These are phyloP conservation scores for Seladonia tumulorum DNA, from an alignment of 2,888 invertebrate genomes.

Conservation along the genomic window DNA sequence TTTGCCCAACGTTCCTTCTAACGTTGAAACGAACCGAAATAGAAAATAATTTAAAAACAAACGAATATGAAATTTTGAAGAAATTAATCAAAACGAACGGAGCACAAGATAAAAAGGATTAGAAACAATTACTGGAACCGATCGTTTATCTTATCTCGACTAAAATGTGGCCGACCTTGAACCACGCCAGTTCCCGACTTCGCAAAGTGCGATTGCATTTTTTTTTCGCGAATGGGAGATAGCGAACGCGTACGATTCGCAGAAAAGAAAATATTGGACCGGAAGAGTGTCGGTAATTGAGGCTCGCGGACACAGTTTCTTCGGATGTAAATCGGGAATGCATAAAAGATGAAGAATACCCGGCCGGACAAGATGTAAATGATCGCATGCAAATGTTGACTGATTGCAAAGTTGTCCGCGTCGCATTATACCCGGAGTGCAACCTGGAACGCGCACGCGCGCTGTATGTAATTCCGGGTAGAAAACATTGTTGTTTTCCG, in stretches of 20 bases:
- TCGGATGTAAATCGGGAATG: conserved; percentile 57
- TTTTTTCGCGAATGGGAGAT: conserved; percentile 11
- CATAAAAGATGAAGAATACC: conserved; percentile 60
- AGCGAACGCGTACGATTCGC: conserved; percentile 17
- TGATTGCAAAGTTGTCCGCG: conserved; percentile 49
- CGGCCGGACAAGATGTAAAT: conserved; percentile 54
- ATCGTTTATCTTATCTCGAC: not conserved
- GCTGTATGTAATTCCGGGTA: not conserved
- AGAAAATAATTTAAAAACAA: too few relatives aligned
- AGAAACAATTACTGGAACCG: not conserved
- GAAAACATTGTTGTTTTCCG: conserved; percentile 6
- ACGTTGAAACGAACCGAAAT: too few relatives aligned
- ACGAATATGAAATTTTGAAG: not conserved
- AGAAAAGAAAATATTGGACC: conserved; percentile 25
- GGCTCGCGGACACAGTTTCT: conserved; percentile 56
- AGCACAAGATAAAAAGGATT: not conserved
- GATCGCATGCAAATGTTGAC: conserved; percentile 55
- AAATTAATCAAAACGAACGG: not conserved
- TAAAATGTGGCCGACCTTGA: not conserved
- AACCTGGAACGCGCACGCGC: conserved; percentile 35
- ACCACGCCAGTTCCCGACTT: not conserved
- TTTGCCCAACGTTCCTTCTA: too few relatives aligned
- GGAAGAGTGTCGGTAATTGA: conserved; percentile 46
- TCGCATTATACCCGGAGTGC: conserved; percentile 33
- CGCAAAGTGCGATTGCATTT: not conserved